Evolutionary conservation across 2,797 vertebrate species (phyloP), one percentile per base, ranked within the genome.

Genomic region (Chaetophractus vellerosus): DNA sequence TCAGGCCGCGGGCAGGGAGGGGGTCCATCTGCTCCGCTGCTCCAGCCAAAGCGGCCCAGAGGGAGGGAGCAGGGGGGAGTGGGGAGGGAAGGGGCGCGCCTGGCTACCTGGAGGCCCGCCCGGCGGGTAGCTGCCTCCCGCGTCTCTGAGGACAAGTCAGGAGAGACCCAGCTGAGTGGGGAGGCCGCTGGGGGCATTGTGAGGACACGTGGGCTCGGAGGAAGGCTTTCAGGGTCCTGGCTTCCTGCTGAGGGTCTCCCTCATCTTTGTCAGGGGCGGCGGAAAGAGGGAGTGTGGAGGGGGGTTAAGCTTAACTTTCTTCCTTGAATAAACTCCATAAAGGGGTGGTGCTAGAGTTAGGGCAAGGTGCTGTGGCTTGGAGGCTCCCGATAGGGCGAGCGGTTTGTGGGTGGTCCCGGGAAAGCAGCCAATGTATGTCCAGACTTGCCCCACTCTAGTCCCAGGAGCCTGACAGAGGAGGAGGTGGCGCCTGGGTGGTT

Each of bases 1-100:
- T 95, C 96, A 16, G 72, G 61, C 82, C n/a, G 61, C 18, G 5
- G 59, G 45, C 81, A 91, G 78, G 96, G 92, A 87, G 38, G 83
- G 63, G 71, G 45, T 63, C 69, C 26, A 14, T 19, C 41, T 0
- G 19, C 8, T 93, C 97, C 95, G 85, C 95, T 72, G 4, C 28
- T 96, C 57, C 69, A 52, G 64, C 41, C 84, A 93, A 93, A 1
- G 69, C 57, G 71, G 94, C 52, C 0, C 72, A 52, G 57, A 48
- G 28, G 21, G 2, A 11, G 63, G 3, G 14, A 12, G 31, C 5
- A 69, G 45, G 64, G 52, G 55, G 66, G 21, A 55, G 55, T 21
- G 36, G 0, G 0, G 69, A 41, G 68, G 64, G 14, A 18, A 52
- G 31, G 92, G 85, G 72, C 0, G 11, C 2, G 11, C 15, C 31